Conservation (phyloP, 2,888 invertebrate genomes). For the Dynastes tityus region DNA sequence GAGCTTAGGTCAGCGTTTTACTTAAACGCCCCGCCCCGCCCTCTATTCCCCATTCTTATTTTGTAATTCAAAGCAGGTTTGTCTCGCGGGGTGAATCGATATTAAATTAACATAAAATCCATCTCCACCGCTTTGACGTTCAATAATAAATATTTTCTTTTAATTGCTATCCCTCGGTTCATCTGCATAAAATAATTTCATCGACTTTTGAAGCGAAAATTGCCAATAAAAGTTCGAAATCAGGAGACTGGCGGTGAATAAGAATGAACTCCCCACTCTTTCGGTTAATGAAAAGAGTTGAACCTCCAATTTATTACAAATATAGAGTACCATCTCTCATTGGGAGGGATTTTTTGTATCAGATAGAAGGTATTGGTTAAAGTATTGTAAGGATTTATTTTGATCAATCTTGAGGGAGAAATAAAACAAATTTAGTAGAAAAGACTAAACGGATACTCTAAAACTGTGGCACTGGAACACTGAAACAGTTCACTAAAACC, state of each 20-base stretch:
- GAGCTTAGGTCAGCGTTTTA: constrained; percentile 51
- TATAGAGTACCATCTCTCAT: no score
- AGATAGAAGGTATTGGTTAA: no score
- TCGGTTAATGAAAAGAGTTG: no score
- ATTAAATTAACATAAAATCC: constrained; percentile 51
- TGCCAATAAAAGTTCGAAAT: constrained; percentile 28
- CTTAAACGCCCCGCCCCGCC: constrained; percentile 44
- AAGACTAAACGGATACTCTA: no score
- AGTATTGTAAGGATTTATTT: no score
- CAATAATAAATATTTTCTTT: constrained; percentile 45
- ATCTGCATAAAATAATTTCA: constrained; percentile 39
- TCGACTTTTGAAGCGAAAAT: constrained; percentile 4
- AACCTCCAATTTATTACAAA: no score
- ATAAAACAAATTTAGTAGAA: no score
- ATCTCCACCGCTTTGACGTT: constrained; percentile 44
- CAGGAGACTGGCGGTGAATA: neutral
- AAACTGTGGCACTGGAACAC: no score
- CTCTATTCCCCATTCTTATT: constrained; percentile 25
- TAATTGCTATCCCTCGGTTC: constrained; percentile 25
- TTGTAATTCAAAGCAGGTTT: constrained; percentile 53
- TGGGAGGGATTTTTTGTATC: no score
- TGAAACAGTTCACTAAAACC: no score
- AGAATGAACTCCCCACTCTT: neutral
- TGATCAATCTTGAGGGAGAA: no score
- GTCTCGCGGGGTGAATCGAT: constrained; percentile 47